These are phyloP conservation scores for Melitaea cinxia DNA, from an alignment of 1,140 invertebrate genomes.

Conservation along the genomic window DNA sequence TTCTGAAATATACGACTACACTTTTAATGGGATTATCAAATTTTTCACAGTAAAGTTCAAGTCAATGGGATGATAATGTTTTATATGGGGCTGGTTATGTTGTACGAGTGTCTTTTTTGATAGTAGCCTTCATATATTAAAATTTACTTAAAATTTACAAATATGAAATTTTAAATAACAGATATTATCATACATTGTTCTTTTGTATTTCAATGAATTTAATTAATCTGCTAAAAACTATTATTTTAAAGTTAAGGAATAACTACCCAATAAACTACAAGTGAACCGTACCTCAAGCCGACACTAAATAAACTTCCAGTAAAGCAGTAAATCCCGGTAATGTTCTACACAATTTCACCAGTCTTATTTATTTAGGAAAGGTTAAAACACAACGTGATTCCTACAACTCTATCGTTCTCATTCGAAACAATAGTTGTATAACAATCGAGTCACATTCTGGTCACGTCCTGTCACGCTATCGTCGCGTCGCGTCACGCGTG, in stretches of 20 bases:
- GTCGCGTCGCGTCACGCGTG: background rate
- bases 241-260: no score
- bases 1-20: constrained; percentile 9
- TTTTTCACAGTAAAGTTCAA: background rate
- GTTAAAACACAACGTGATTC: constrained; percentile 1
- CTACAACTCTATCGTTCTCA: background rate
- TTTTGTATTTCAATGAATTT: no score
- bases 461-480: constrained; percentile 1
- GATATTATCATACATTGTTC: no score
- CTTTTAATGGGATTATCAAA: constrained; percentile 18
- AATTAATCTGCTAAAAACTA: no score
- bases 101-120: background rate
- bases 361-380: constrained; percentile 1
- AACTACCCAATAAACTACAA: background rate
- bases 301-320: background rate
- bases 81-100: background rate
- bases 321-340: background rate
- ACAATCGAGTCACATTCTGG: background rate
- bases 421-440: background rate
- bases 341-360: background rate
- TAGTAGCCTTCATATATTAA: no score
- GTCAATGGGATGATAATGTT: background rate
- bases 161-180: no score
- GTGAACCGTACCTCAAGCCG: background rate
- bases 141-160: no score